A percentile compares a stretch with the other conserved stretches of the same genome.
Evolutionary conservation across 2,113 vertebrate genomes (phyloP).

Genomic region (Brachionichthys hirsutus): DNA sequence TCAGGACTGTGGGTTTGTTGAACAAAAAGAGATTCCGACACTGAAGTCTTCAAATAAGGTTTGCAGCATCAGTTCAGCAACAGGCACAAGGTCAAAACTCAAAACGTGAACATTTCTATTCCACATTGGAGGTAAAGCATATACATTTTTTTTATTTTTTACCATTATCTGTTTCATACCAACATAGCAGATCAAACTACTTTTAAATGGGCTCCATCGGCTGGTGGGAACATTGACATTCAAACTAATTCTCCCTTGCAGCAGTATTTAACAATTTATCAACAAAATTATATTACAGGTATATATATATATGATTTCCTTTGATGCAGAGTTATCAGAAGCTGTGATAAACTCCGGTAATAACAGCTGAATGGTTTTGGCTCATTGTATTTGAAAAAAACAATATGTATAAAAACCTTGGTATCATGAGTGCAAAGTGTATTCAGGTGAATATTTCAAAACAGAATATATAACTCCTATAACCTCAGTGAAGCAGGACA

Average conservation of each 20-base stretch:
- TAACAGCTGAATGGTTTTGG: too few relatives aligned
- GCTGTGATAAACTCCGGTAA: too few relatives aligned
- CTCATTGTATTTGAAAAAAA: too few relatives aligned
- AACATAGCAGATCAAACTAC: background rate
- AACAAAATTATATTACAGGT: too few relatives aligned
- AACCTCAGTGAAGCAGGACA: slow-evolving; percentile 9
- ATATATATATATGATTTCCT: background rate
- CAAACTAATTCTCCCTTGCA: background rate
- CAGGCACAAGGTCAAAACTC: background rate
- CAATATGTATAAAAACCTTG: background rate
- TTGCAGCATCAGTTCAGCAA: background rate
- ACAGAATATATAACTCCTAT: slow-evolving; percentile 10
- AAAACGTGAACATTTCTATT: background rate
- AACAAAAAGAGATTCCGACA: background rate
- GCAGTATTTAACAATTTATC: background rate
- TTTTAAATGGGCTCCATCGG: background rate
- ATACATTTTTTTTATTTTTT: too few relatives aligned
- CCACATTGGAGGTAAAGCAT: too few relatives aligned
- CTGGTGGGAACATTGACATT: background rate
- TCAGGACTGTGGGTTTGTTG: too few relatives aligned
- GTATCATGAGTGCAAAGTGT: background rate
- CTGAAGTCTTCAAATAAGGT: background rate
- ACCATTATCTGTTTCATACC: too few relatives aligned
- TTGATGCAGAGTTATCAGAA: background rate
- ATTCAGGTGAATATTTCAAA: background rate